These are phyloP conservation scores for Hipparchia sbordonii DNA, from an alignment of 2,888 invertebrate species.

Conservation along the genomic window DNA sequence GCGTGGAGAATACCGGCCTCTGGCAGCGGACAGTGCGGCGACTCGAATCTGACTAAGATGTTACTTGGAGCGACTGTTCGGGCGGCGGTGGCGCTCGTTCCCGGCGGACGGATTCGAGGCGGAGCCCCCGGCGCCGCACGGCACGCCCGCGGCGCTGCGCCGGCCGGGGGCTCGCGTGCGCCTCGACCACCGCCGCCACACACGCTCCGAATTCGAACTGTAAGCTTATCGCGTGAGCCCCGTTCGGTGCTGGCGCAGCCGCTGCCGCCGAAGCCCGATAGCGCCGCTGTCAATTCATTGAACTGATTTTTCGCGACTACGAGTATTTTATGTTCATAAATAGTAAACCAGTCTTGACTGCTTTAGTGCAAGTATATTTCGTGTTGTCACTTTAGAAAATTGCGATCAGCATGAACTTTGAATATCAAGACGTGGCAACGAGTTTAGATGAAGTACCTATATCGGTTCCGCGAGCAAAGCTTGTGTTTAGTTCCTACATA, in stretches of 20 bases:
- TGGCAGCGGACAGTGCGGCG: slow-evolving; percentile 79
- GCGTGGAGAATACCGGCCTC: slow-evolving; percentile 76
- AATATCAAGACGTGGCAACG: slow-evolving; percentile 53
- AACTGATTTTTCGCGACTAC: slow-evolving; percentile 53
- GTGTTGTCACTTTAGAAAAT: slow-evolving; percentile 44
- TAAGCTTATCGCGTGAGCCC: slow-evolving; percentile 49
- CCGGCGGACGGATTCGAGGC: slow-evolving; percentile 71
- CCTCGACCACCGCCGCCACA: slow-evolving; percentile 75
- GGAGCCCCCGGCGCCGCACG: slow-evolving; percentile 61
- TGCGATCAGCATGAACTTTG: slow-evolving; percentile 51
- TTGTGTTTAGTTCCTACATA: slow-evolving; percentile 76
- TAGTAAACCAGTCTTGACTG: slow-evolving; percentile 52
- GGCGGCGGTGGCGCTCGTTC: slow-evolving; percentile 81
- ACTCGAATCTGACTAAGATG: slow-evolving; percentile 89
- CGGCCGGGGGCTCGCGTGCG: slow-evolving; percentile 65
- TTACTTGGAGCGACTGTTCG: slow-evolving; percentile 88
- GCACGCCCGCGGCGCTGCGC: slow-evolving; percentile 49
- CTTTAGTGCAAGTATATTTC: slow-evolving; percentile 43
- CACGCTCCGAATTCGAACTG: slow-evolving; percentile 79
- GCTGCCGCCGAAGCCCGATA: slow-evolving; percentile 42
- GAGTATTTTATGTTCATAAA: slow-evolving; percentile 51
- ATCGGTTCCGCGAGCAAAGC: slow-evolving; percentile 71
- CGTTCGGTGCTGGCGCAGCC: slow-evolving; percentile 38
- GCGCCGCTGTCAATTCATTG: slow-evolving; percentile 59
- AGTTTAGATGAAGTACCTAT: slow-evolving; percentile 54